Evolutionary conservation across 1,140 invertebrate genomes (phyloP), one percentile per base, ranked within the genome.

Genomic region (Philaenus spumarius): DNA sequence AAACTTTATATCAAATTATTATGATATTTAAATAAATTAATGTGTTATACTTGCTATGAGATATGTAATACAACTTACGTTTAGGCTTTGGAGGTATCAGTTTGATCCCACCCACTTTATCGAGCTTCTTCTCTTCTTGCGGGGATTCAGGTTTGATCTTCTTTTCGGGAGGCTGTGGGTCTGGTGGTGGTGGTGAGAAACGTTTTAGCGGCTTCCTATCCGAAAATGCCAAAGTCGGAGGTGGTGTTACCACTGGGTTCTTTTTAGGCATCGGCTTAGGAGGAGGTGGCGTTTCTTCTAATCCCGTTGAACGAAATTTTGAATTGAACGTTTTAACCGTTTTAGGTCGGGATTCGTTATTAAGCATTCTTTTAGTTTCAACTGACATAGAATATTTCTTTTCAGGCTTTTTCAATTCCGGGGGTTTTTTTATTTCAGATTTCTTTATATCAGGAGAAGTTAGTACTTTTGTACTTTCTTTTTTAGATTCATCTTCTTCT

Each of bases 301-400:
- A 70, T 24, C 89, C 90, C 62, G 89, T 90, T 34, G 88, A 90
- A 54, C 90, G 80, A 73, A 93, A 91, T 73, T 90, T 90, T 0
- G 89, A 88, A 73, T 91, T 86, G 68, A 86, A 92, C 2, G 86
- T 89, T 78, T 93, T 93, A 4, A 92, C 90, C 40, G 89, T 93
- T 74, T 90, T 90, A 1, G 87, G 84, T 62, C 85, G 74, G 2
- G 75, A 71, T 57, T 85, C 83, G n/a, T 30, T 30, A 37, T 14
- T 15, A 55, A 66, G 68, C 58, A 80, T 81, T 71, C 86, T 87
- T 46, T 85, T 75, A 59, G 84, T 82, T 75, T 90, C 86, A 62
- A 89, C 87, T 1, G 87, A 89, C 67, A 89, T 87, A 6, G 87
- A 87, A 24, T 84, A 82, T 67, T 88, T 86, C 65, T 87, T 87